Base-by-base conservation (phyloP, 2,888 invertebrate species). In the Caenorhabditis drosophilae region DNA sequence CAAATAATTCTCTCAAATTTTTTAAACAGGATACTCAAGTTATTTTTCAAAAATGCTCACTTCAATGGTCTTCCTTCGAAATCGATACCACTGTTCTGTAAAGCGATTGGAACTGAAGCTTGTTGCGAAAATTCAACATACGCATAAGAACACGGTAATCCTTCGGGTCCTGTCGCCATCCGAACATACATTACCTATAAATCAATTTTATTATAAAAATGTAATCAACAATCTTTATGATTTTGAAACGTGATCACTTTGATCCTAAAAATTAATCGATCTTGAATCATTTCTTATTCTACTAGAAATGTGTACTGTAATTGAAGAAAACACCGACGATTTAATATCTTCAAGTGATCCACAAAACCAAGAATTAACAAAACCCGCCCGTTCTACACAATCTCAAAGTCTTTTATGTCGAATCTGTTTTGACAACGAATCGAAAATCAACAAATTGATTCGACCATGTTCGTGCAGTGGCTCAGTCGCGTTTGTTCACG, bases 121-220 rank as follows among this genome's bases (percentile, higher is more conserved):
- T 97, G 97, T 74, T 96, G 94, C 3, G 91, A 89, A 85, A 95
- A 92, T 85, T 98, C 98, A 57, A 98, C 88, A 80, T 96, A 88
- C 2, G 92, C 92, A 86, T 91, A 92, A 15, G 83, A 77, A 20
- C 84, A 83, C 2, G 83, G 82, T 42, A 89, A 89, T 51, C 88
- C 87, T 23, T 89, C 89, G 67, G 91, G 88, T n/a, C 90, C 90
- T 18, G 72, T 57, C 79, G 95, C 93, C 85, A 93, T 90, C 25
- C 97, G 88, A 53, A 93, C 87, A 84, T 95, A 98, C 85, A 96
- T 97, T 1, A 98, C 92, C 86, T 98, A 57, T 18, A 79, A 68
- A 27, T 50, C 31, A 35, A 6, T n/a, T 11, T 35, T 22, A 27
- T 45, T 31, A 34, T 22, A 4, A 11, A 20, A 18, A 7, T n/a